These are phyloP conservation scores for Brachirus orientalis DNA, from an alignment of 2,113 vertebrate genomes.

Conservation along the genomic window DNA sequence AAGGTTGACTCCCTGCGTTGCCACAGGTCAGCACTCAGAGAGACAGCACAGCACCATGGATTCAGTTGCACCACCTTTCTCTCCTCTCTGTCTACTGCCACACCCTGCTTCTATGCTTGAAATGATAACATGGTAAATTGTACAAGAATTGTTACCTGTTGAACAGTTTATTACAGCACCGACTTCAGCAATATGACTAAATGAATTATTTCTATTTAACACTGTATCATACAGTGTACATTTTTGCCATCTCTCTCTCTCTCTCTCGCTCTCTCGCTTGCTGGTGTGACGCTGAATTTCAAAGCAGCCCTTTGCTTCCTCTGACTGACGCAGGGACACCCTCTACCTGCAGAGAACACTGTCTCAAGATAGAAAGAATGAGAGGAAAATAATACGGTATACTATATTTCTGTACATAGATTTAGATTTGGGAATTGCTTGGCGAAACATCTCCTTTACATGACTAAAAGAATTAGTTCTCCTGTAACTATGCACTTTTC, in stretches of 20 bases:
- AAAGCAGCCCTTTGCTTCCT: background rate
- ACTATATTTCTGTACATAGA: background rate
- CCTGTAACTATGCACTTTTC: background rate
- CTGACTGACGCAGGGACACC: background rate
- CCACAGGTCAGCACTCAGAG: constrained; percentile 48
- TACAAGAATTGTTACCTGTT: constrained; percentile 3
- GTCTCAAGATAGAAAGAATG: background rate
- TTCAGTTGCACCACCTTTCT: constrained; percentile 24
- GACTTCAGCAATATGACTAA: background rate
- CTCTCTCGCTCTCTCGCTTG: constrained; percentile 1
- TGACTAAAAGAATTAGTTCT: background rate
- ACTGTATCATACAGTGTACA: background rate
- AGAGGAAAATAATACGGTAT: background rate
- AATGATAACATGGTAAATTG: constrained; percentile 4
- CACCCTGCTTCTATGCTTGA: background rate
- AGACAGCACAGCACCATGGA: constrained; percentile 25
- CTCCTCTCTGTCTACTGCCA: constrained; percentile 1
- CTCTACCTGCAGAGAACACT: constrained; percentile 6
- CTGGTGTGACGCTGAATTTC: background rate
- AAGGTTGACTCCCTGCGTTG: constrained; percentile 12
- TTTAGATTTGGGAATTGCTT: background rate
- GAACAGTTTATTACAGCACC: constrained; percentile 18
- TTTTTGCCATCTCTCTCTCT: constrained; percentile 11
- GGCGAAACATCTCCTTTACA: background rate
- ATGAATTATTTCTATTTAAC: constrained; percentile 40